A percentile compares a stretch with the other conserved stretches of the same genome.
phyloP scores from a whole-genome alignment of 1,140 invertebrate species.

The Drosophila sproati region DNA sequence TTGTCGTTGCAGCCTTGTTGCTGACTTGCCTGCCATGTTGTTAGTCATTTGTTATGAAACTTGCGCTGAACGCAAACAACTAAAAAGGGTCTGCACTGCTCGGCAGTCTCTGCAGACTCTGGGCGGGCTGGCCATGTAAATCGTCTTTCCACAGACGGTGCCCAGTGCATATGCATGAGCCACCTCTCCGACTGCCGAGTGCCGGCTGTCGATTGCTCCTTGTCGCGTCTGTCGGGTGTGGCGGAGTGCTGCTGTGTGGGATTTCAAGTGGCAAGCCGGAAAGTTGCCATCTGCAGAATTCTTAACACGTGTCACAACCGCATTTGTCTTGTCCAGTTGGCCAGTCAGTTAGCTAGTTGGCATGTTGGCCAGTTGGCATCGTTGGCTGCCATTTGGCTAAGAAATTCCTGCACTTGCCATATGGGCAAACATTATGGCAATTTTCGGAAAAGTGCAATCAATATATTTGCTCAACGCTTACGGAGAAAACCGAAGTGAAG shows the following conservation, averaged over 20 bases:
- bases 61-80: constrained; percentile 37
- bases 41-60: constrained; percentile 82
- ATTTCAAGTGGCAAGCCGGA: constrained; percentile 57
- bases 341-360: constrained; percentile 3
- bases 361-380: constrained; percentile 7
- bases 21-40: constrained; percentile 69
- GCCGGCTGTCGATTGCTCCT: background rate
- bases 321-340: constrained; percentile 50
- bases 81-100: constrained; percentile 54
- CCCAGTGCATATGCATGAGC: constrained; percentile 64
- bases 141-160: constrained; percentile 51
- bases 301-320: constrained; percentile 73
- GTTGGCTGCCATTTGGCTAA: constrained; percentile 8
- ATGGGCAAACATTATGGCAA: constrained; percentile 13
- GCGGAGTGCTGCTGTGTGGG: constrained; percentile 65
- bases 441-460: constrained; percentile 27
- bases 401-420: constrained; percentile 24
- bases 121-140: constrained; percentile 27
- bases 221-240: background rate
- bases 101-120: constrained; percentile 6
- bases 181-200: constrained; percentile 8
- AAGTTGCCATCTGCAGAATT: constrained; percentile 73
- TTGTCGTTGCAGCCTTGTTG: constrained; percentile 62
- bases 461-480: constrained; percentile 19
- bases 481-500: constrained; percentile 11